Evolutionary conservation across 2,888 invertebrate species (phyloP), one percentile per base, ranked within the genome.

Genomic region (Julus scanicus): DNA sequence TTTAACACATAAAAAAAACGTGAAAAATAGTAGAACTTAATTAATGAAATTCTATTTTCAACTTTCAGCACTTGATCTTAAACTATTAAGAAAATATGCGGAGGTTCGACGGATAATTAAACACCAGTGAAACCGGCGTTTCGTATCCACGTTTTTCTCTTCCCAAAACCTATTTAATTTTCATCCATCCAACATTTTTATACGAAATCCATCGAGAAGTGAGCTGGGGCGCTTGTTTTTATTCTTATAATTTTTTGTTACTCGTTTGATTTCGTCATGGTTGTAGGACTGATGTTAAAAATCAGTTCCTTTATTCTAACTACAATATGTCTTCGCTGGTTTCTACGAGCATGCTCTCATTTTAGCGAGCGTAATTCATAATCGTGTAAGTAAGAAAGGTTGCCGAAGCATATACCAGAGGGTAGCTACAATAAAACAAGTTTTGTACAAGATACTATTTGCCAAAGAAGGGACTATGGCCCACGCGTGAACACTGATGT

Each of bases 51-150:
- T 86, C 9, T 13, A 53, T 53, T 86, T 8, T 86, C 0, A 3
- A 39, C 0, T 87, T 87, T 44, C 80, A 88, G 88, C 88, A 57
- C 84, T 88, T 20, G 88, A 88, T 63, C 40, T 88, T 40, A 88
- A 88, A 63, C 63, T 88, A 15, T 44, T 88, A 37, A 49, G 88
- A 86, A 88, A 88, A 63, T 88, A 88, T 29, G 88, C 88, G 11
- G 88, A 88, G 40, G 88, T 88, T 29, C 15, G 88, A 86, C 29
- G 88, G 39, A 88, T 88, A 49, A 86, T 88, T 39, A 88, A 88
- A 29, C 20, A 40, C 44, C 85, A 88, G 80, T 87, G 71, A 86
- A 53, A n/a, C 20, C n/a, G 13, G 2, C 9, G 39, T n/a, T 17
- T 37, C 17, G 84, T 17, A 84, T 11, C 11, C 39, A 11, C 84